Base-by-base conservation (phyloP, 2,113 vertebrate genomes). In the Chloropsis cyanopogon region DNA sequence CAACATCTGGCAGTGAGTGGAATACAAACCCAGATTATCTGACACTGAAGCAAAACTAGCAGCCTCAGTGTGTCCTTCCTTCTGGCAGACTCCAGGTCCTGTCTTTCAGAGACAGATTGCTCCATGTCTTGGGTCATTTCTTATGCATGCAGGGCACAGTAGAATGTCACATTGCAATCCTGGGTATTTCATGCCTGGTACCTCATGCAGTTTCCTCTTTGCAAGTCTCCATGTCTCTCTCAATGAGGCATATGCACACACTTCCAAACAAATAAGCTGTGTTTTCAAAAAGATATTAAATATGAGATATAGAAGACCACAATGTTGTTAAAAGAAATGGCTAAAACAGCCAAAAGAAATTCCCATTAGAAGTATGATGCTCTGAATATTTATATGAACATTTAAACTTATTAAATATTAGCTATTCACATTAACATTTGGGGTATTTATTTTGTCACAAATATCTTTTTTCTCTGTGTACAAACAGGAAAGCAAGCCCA, bases 241-340 rank as follows among this genome's bases (percentile, higher is more conserved):
- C 97, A 99, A 53, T 99, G 99, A 97, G 98, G 98, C 91, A 97
- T 96, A 57, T 99, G 99, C 93, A 99, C 98, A 91, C 99, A 99
- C 96, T 98, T 98, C 99, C 99, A 99, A 88, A 99, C 98, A 98
- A 99, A 99, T 84, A 99, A 97, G 97, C 99, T 99, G 93, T 17
- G 93, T 90, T 97, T 79, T 92, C 56, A 96, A 78, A 94, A 83
- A 91, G 21, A 96, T 22, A 72, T 25, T 29, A 77, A 93, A 53
- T 6, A 53, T n/a, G 26, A 93, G 70, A 61, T 56, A 39, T 2
- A 53, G 63, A 49, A 71, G 7, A 63, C 25, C 11, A 20, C 6
- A 56, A 3, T 8, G 10, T 8, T 31, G 33, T 73, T 79, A 39
- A 46, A 88, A 81, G 53, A 94, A 91, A 76, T 16, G 7, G 17